Conservation (phyloP, 2,113 vertebrate species). For the Gadus chalcogrammus region DNA sequence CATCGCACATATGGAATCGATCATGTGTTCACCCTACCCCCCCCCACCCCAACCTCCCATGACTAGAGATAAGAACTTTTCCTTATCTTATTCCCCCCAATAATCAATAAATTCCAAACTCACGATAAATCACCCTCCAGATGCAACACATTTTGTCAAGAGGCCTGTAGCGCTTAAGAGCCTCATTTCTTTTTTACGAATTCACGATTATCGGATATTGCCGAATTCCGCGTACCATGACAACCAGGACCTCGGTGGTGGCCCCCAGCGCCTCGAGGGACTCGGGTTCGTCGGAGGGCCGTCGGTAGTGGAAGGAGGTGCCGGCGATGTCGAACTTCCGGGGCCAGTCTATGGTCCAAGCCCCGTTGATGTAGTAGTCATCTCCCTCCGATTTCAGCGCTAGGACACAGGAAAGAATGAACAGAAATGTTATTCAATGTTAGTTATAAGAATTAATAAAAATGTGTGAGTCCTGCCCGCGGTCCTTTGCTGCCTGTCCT, state of each 20-base stretch:
- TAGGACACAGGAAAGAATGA: conserved; percentile 44
- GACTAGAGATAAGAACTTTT: too few relatives aligned
- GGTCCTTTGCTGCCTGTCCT: too few relatives aligned
- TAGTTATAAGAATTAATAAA: too few relatives aligned
- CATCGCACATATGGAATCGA: too few relatives aligned
- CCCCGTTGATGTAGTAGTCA: conserved; percentile 97
- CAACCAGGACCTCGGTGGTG: conserved; percentile 88
- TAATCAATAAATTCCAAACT: too few relatives aligned
- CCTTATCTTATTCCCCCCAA: too few relatives aligned
- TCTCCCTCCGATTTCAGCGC: conserved; percentile 93
- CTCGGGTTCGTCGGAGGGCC: conserved; percentile 90
- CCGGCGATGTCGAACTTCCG: conserved; percentile 95
- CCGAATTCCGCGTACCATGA: conserved; percentile 80
- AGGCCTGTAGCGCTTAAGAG: too few relatives aligned
- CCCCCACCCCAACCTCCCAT: not conserved
- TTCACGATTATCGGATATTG: too few relatives aligned
- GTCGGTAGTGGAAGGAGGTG: conserved; percentile 94
- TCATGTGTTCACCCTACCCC: not conserved
- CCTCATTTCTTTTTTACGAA: too few relatives aligned
- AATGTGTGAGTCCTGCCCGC: too few relatives aligned
- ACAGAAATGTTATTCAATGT: not conserved
- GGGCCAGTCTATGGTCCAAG: conserved; percentile 99
- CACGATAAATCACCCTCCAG: too few relatives aligned
- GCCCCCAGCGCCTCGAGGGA: conserved; percentile 91
- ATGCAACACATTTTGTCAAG: too few relatives aligned